Evolutionary conservation across 2,113 vertebrate genomes (phyloP).

Genomic region (Barbus barbus): DNA sequence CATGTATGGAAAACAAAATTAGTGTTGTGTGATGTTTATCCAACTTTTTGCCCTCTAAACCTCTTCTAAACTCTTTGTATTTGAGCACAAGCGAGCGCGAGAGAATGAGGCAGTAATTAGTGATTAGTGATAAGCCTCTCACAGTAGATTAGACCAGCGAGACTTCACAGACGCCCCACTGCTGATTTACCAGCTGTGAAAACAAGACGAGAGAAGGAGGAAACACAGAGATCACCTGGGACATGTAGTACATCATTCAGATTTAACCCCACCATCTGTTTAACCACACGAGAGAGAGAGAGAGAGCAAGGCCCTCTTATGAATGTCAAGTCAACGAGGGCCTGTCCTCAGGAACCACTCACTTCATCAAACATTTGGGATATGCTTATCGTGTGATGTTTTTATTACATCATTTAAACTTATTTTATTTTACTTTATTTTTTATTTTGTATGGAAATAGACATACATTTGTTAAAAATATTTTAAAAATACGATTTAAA

Average conservation of each 20-base stretch:
- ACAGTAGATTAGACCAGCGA: constrained; percentile 37
- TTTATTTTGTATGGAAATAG: no score
- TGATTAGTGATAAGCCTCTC: background rate
- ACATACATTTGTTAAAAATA: no score
- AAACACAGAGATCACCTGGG: constrained; percentile 30
- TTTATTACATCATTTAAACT: background rate
- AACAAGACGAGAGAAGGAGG: constrained; percentile 14
- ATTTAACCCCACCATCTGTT: constrained; percentile 39
- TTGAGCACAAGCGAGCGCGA: background rate
- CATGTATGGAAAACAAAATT: background rate
- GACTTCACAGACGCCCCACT: constrained; percentile 7
- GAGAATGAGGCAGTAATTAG: constrained; percentile 18
- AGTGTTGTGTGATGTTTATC: background rate
- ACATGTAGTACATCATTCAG: constrained; percentile 37
- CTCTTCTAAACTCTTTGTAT: background rate
- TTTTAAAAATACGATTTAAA: no score
- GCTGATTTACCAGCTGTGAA: constrained; percentile 25
- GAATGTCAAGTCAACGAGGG: background rate
- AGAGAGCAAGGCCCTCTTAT: background rate
- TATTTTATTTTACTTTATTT: background rate
- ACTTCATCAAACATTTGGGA: background rate
- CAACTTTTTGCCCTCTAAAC: constrained; percentile 9
- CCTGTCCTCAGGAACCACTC: background rate
- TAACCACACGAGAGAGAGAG: background rate
- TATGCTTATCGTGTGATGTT: background rate